Percentiles rank a stretch among this genome's conserved stretches.
phyloP scores from a whole-genome alignment of 2,888 invertebrate species.

The Drosophila hamatofila region DNA sequence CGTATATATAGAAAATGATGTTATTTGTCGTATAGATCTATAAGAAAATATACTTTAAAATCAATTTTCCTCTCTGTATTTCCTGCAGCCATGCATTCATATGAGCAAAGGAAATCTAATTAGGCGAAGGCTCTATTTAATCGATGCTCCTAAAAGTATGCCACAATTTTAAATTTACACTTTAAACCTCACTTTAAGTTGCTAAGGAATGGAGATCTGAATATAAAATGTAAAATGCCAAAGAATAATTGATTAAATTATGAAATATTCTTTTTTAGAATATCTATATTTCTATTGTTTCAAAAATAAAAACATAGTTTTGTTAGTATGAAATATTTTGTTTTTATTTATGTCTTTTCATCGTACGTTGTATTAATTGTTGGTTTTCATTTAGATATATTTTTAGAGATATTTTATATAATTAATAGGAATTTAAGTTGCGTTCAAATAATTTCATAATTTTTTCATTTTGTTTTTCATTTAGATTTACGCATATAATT shows the following conservation, averaged over 20 bases:
- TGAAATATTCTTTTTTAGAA: background rate
- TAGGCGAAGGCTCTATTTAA: background rate
- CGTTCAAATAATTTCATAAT: constrained; percentile 77
- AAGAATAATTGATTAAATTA: background rate
- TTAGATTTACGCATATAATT: constrained; percentile 64
- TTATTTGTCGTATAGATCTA: too few species aligned
- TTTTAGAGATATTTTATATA: constrained; percentile 77
- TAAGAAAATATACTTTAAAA: too few species aligned
- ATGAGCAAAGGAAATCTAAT: background rate
- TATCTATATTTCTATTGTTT: background rate
- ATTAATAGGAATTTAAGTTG: constrained; percentile 81
- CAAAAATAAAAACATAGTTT: background rate
- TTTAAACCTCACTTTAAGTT: background rate
- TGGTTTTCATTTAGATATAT: constrained; percentile 70
- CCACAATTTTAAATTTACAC: background rate
- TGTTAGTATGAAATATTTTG: constrained; percentile 70
- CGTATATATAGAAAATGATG: too few species aligned
- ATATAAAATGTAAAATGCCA: background rate
- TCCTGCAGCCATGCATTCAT: too few species aligned
- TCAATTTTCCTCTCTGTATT: too few species aligned
- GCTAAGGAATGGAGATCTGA: background rate
- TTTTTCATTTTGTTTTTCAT: constrained; percentile 20
- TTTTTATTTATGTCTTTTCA: constrained; percentile 63
- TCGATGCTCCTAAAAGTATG: constrained; percentile 36
- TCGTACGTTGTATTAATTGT: constrained; percentile 71